phyloP scores from a whole-genome alignment of 2,888 invertebrate genomes.

The Rhabditoides inermis region DNA sequence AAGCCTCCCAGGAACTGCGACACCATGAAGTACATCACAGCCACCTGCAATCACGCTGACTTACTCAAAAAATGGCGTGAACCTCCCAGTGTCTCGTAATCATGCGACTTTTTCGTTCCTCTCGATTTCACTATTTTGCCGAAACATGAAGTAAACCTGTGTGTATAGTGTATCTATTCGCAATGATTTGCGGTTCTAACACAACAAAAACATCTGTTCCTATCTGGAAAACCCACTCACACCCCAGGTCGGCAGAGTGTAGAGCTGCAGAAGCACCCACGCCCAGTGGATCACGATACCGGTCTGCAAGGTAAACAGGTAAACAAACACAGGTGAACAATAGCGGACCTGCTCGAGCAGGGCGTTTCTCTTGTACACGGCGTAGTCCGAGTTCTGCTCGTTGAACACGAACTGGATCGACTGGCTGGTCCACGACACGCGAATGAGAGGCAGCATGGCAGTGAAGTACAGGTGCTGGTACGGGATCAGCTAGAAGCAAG shows the following conservation, averaged over 20 bases:
- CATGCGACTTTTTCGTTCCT: no score
- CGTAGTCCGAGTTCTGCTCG: conserved; percentile 27
- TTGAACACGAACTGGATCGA: conserved; percentile 39
- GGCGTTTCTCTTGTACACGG: conserved; percentile 27
- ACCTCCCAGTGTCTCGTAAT: no score
- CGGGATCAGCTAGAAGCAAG: conserved; percentile 31
- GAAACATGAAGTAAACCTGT: no score
- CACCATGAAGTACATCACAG: conserved; percentile 39
- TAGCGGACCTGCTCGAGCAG: conserved; percentile 20
- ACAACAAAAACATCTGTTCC: no score
- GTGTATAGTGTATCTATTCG: no score
- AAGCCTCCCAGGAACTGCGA: conserved; percentile 41
- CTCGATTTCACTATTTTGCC: no score
- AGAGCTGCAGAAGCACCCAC: conserved; percentile 44
- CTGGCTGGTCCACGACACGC: conserved; percentile 46
- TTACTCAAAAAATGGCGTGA: no score
- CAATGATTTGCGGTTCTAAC: no score
- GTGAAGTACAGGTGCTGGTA: conserved; percentile 51
- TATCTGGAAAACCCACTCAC: no score
- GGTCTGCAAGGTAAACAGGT: conserved; percentile 8
- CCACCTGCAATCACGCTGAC: no score
- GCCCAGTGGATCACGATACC: conserved; percentile 40
- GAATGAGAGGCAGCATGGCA: conserved; percentile 38
- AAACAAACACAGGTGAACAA: background rate
- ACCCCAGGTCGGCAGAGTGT: conserved; percentile 35